A percentile compares a stretch with the other conserved stretches of the same genome.
These are phyloP conservation scores for Thyatira batis DNA, from an alignment of 2,888 invertebrate genomes.

Conservation along the genomic window DNA sequence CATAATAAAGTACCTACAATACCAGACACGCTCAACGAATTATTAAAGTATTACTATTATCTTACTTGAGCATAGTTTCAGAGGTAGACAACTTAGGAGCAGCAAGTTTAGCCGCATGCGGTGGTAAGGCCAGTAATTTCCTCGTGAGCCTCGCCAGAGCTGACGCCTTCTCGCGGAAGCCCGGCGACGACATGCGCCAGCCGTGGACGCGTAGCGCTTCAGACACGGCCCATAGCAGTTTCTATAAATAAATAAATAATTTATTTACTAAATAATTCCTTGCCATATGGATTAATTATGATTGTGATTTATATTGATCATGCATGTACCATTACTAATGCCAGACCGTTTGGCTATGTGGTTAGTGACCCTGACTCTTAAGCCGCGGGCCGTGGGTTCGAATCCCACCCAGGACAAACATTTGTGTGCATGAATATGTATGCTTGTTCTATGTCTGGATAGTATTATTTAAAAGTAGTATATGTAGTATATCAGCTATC, in stretches of 20 bases:
- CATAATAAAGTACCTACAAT: too few relatives aligned
- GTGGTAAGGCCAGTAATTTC: slow-evolving; percentile 75
- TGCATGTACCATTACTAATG: too few relatives aligned
- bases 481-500: too few relatives aligned
- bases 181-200: slow-evolving; percentile 85
- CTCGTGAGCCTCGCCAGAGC: slow-evolving; percentile 86
- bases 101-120: slow-evolving; percentile 64
- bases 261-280: neutral
- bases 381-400: too few relatives aligned
- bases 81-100: slow-evolving; percentile 83
- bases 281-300: slow-evolving; percentile 1
- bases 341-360: too few relatives aligned
- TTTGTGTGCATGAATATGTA: too few relatives aligned
- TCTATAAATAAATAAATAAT: slow-evolving; percentile 67
- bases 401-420: too few relatives aligned
- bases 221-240: slow-evolving; percentile 91
- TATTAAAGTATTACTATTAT: slow-evolving; percentile 3
- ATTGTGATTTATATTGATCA: too few relatives aligned
- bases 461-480: too few relatives aligned
- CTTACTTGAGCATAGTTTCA: slow-evolving; percentile 87
- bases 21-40: too few relatives aligned
- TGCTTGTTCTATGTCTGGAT: too few relatives aligned
- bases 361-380: too few relatives aligned
- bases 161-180: slow-evolving; percentile 87
- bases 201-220: slow-evolving; percentile 88